These are phyloP conservation scores for Oreochromis grahami DNA, from an alignment of 2,797 vertebrate species.

Conservation along the genomic window DNA sequence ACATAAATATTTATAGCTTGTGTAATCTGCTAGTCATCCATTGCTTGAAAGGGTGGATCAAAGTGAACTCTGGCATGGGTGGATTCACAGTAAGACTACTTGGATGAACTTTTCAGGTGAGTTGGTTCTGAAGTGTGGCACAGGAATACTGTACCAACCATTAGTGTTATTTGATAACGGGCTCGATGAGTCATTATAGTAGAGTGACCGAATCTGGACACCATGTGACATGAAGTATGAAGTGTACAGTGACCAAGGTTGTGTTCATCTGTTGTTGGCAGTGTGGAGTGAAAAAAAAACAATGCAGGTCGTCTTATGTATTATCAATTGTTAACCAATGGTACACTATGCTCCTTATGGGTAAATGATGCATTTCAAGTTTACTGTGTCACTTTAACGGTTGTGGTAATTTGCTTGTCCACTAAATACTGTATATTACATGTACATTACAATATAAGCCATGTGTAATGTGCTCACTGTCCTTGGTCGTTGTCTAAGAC, in stretches of 20 bases:
- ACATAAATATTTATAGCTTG: constrained; percentile 69
- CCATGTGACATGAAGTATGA: constrained; percentile 10
- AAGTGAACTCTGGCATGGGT: constrained; percentile 32
- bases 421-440: constrained; percentile 44
- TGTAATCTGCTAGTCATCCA: constrained; percentile 51
- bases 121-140: constrained; percentile 2
- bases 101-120: constrained; percentile 29
- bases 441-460: constrained; percentile 48
- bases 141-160: constrained; percentile 13
- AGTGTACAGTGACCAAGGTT: not conserved
- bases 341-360: constrained; percentile 33
- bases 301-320: constrained; percentile 3
- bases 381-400: constrained; percentile 45
- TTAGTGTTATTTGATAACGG: constrained; percentile 12
- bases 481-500: constrained; percentile 29
- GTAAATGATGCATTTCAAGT: constrained; percentile 42
- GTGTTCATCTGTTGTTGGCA: constrained; percentile 5
- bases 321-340: constrained; percentile 17
- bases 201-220: constrained; percentile 14
- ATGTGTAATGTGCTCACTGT: constrained; percentile 55
- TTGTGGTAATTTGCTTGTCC: constrained; percentile 45
- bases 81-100: constrained; percentile 19
- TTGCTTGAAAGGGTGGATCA: constrained; percentile 42
- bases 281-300: not conserved
- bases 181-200: not conserved